phyloP scores from a whole-genome alignment of 2,888 invertebrate genomes.

The Fabriciana adippe region DNA sequence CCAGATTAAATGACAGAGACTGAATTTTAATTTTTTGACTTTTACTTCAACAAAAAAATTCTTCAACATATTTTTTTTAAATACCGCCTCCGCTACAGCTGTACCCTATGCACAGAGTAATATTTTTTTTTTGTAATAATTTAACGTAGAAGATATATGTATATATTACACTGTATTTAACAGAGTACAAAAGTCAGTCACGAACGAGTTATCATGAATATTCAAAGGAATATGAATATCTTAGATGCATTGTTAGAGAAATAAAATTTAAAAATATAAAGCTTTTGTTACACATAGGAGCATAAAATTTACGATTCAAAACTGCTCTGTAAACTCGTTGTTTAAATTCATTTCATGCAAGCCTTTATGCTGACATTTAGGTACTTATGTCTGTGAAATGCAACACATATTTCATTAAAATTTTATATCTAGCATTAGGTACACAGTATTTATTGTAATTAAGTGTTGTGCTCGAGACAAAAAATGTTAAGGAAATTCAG shows the following conservation, averaged over 20 bases:
- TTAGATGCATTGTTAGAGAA: slow-evolving; percentile 25
- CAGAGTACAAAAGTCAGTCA: slow-evolving; percentile 24
- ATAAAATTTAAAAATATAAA: slow-evolving; percentile 25
- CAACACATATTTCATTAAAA: slow-evolving; percentile 36
- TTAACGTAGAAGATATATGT: too few relatives aligned
- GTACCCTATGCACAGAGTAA: too few relatives aligned
- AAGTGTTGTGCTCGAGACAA: slow-evolving; percentile 4
- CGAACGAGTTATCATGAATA: slow-evolving; percentile 18
- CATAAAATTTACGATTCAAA: slow-evolving; percentile 30
- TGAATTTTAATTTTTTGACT: too few relatives aligned
- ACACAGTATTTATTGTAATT: not conserved
- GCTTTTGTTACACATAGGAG: slow-evolving; percentile 25
- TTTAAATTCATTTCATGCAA: slow-evolving; percentile 43
- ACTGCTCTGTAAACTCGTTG: slow-evolving; percentile 39
- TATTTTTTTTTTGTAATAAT: too few relatives aligned
- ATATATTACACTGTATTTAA: not conserved
- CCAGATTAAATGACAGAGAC: too few relatives aligned
- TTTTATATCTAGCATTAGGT: slow-evolving; percentile 1
- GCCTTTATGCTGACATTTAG: slow-evolving; percentile 44
- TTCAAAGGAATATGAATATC: slow-evolving; percentile 19
- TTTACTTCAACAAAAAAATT: too few relatives aligned
- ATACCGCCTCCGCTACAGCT: too few relatives aligned
- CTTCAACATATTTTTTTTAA: too few relatives aligned
- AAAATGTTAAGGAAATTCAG: not conserved
- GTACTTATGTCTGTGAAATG: slow-evolving; percentile 42